Evolutionary conservation across 2,113 vertebrate species (phyloP), one percentile per base, ranked within the genome.

Genomic region (Laterallus jamaicensis): DNA sequence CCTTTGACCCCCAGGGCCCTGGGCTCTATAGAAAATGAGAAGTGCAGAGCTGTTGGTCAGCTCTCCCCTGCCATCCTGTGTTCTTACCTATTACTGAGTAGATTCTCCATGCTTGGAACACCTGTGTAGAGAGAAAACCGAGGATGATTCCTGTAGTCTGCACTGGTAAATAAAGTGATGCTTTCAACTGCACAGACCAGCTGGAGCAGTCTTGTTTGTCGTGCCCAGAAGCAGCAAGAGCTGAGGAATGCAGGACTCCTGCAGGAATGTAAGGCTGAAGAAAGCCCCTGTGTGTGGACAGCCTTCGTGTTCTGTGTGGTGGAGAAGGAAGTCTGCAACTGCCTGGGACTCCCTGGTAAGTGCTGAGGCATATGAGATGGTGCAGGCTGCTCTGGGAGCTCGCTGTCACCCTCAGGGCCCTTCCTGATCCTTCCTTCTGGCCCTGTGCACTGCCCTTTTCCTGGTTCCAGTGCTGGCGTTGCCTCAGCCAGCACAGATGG

Each of bases 241-340:
- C 2, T 1, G 86, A 77, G 50, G 71, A 56, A 52, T 64, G 9
- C n/a, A 56, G 50, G 59, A 63, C 20, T 62, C 17, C 10, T 94
- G 24, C 44, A 87, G 8, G 66, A 42, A 76, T 14, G n/a, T 49
- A 40, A 66, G 73, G 64, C 44, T 75, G 18, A 64, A 70, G 83
- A 74, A 74, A 87, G n/a, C 10, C 2, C 1, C 0, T 60, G 10
- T 82, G 3, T 90, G 94, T 86, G 83, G 52, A 29, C 66, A 77
- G 6, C 8, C 7, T 64, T 87, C 0, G 0, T 49, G 26, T 58
- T 83, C n/a, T 59, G 15, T 32, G 9, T 62, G 55, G 35, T 49
- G 80, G 55, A 68, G 94, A 42, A 35, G 15, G 67, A 69, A 66
- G 63, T 66, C 68, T 44, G 29, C 42, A 85, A 5, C 40, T 82